Percentiles rank a stretch among this genome's conserved stretches.
Conservation (phyloP, 1,140 invertebrate genomes). For the Drosophila busckii region DNA sequence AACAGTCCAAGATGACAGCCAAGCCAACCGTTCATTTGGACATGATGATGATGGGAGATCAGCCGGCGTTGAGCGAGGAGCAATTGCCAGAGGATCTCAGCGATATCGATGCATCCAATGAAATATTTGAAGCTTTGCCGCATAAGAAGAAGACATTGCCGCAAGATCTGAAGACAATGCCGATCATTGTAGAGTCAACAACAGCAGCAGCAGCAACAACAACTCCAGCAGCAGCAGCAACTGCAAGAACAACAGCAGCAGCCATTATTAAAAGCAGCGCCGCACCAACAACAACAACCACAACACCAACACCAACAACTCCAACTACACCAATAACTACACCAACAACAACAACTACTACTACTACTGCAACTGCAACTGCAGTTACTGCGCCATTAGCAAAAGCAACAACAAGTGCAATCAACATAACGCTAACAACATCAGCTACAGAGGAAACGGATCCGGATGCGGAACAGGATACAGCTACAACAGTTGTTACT, state of each 20-base stretch:
- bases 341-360: not conserved
- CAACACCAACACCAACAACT: not conserved
- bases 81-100: conserved; percentile 41
- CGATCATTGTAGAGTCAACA: conserved; percentile 37
- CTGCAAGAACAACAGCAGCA: conserved; percentile 4
- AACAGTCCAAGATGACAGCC: conserved; percentile 13
- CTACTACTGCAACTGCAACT: not conserved
- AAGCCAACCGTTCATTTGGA: conserved; percentile 27
- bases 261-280: too few relatives aligned
- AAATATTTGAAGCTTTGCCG: conserved; percentile 67
- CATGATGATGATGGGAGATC: conserved; percentile 78
- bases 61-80: conserved; percentile 54
- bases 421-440: not conserved
- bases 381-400: conserved; percentile 2
- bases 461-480: conserved; percentile 1
- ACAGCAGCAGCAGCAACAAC: conserved; percentile 5
- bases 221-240: conserved; percentile 9
- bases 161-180: conserved; percentile 60
- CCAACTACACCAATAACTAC: not conserved
- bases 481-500: conserved; percentile 8
- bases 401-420: conserved; percentile 1
- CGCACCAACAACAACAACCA: conserved; percentile 15
- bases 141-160: conserved; percentile 66
- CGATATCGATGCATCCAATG: conserved; percentile 61
- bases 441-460: not conserved